Percentiles rank a stretch among this genome's conserved stretches.
Evolutionary conservation across 2,113 vertebrate genomes (phyloP).

Genomic region (Thalassarche chlororhynchos): DNA sequence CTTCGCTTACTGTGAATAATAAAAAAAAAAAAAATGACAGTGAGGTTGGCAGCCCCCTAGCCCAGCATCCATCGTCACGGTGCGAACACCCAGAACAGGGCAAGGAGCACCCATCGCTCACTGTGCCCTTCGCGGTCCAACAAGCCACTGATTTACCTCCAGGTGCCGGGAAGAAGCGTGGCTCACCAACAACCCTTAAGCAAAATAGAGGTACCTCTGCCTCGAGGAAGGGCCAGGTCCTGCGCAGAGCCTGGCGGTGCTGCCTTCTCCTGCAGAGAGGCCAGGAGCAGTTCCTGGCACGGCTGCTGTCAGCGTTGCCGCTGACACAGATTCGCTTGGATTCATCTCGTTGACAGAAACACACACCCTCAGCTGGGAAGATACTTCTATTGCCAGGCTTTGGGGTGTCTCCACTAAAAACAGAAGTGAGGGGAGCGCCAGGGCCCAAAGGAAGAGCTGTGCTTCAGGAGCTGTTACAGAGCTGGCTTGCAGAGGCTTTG

Average conservation of each 20-base stretch:
- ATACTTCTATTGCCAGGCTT: neutral
- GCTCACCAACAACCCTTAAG: neutral
- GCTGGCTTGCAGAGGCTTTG: neutral
- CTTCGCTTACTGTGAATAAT: neutral
- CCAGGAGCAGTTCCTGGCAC: neutral
- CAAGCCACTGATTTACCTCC: neutral
- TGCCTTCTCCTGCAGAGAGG: neutral
- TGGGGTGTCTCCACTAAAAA: neutral
- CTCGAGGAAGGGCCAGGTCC: neutral
- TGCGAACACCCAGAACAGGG: neutral
- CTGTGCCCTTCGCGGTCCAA: slow-evolving; percentile 5
- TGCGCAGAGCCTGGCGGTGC: neutral
- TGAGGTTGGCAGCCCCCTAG: neutral
- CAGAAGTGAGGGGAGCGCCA: neutral
- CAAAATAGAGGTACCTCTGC: neutral
- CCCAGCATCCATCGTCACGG: neutral
- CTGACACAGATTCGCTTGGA: neutral
- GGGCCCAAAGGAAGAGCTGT: neutral
- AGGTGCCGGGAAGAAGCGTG: neutral
- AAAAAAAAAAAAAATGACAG: neutral
- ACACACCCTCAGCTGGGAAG: neutral
- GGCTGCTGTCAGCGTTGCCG: too few relatives aligned
- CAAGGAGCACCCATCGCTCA: neutral
- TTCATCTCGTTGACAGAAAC: neutral
- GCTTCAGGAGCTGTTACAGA: neutral